Percentiles rank a stretch among this genome's conserved stretches.
These are phyloP conservation scores for Myopa tessellatipennis DNA, from an alignment of 2,888 invertebrate species.

Conservation along the genomic window DNA sequence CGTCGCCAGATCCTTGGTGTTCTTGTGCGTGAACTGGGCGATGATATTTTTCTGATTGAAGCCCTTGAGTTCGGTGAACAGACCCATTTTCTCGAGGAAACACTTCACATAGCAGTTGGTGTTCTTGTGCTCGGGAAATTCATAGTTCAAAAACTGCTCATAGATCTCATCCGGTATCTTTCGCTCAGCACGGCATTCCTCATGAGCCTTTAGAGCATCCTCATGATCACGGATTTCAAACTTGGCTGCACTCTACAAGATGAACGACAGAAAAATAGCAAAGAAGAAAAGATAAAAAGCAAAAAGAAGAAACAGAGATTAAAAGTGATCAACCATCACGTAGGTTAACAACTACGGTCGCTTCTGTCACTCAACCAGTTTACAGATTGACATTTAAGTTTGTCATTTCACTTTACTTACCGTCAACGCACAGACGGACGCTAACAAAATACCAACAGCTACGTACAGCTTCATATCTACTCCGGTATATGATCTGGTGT, in stretches of 20 bases:
- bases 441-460: slow-evolving; percentile 47
- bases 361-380: not conserved
- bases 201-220: slow-evolving; percentile 60
- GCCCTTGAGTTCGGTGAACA: slow-evolving; percentile 59
- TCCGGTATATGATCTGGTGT: slow-evolving; percentile 9
- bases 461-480: slow-evolving; percentile 55
- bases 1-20: slow-evolving; percentile 50
- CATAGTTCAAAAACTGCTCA: slow-evolving; percentile 60
- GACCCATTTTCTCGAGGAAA: slow-evolving; percentile 63
- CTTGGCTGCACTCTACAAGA: slow-evolving; percentile 44
- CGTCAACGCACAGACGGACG: slow-evolving; percentile 49
- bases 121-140: slow-evolving; percentile 60
- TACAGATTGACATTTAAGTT: slow-evolving; percentile 6
- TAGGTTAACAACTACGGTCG: not conserved
- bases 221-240: slow-evolving; percentile 58
- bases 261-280: not conserved
- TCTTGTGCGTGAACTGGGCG: slow-evolving; percentile 58
- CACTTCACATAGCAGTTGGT: slow-evolving; percentile 65
- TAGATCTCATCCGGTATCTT: slow-evolving; percentile 61
- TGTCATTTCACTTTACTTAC: slow-evolving; percentile 49
- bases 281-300: not conserved
- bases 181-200: slow-evolving; percentile 58
- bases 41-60: slow-evolving; percentile 59
- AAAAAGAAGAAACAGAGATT: not conserved
- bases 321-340: not conserved